Percentiles rank a stretch among this genome's conserved stretches.
Evolutionary conservation across 2,113 vertebrate genomes (phyloP).

Genomic region (Lethenteron reissneri): DNA sequence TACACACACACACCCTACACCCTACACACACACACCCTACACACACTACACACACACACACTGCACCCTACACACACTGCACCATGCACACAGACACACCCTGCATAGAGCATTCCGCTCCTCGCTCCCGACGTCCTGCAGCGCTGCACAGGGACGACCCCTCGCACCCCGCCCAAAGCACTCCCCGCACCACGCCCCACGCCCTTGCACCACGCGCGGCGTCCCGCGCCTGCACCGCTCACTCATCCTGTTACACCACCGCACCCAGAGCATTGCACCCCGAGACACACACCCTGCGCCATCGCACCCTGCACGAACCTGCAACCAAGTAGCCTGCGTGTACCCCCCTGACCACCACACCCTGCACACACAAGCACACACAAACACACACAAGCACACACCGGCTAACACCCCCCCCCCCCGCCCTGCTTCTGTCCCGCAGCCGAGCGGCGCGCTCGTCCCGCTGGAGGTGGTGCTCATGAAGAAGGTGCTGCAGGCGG

Average conservation of each 20-base stretch:
- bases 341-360: too few species aligned
- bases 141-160: not conserved
- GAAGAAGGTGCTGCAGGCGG: conserved; percentile 40
- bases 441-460: conserved; percentile 50
- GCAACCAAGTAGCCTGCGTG: too few species aligned
- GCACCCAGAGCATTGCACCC: too few species aligned
- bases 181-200: too few species aligned
- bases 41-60: too few species aligned
- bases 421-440: not conserved
- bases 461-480: conserved; percentile 74
- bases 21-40: conserved; percentile 4
- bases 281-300: too few species aligned
- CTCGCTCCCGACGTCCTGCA: not conserved
- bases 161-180: not conserved
- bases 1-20: not conserved
- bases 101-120: not conserved
- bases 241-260: too few species aligned
- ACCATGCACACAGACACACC: not conserved
- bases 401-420: not conserved
- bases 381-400: too few species aligned
- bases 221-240: too few species aligned
- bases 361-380: not conserved
- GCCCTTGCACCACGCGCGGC: too few species aligned
- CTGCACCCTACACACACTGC: not conserved
- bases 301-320: too few species aligned